Evolutionary conservation across 2,888 invertebrate species (phyloP).

Genomic region (Pristionchus arcanus): DNA sequence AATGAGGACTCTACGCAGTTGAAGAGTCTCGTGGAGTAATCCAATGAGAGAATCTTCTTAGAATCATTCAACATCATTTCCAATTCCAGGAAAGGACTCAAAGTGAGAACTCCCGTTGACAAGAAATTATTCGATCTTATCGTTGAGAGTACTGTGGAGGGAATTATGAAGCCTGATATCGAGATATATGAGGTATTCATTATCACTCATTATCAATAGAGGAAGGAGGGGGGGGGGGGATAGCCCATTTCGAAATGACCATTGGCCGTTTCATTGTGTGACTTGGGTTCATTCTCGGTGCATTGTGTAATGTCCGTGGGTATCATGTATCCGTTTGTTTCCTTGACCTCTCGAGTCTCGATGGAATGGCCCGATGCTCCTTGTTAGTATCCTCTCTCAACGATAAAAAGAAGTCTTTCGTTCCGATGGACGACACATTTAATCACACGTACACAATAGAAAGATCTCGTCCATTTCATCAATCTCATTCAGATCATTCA

Average conservation of each 20-base stretch:
- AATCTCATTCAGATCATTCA: slow-evolving; percentile 41
- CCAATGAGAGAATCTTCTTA: not conserved
- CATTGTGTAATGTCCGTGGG: not conserved
- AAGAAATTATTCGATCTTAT: slow-evolving; percentile 42
- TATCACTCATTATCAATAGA: not conserved
- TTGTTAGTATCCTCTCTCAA: slow-evolving; percentile 8
- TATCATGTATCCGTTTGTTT: not conserved
- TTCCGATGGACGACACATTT: not conserved
- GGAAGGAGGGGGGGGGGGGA: not conserved
- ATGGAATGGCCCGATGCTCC: slow-evolving; percentile 8
- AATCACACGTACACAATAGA: not conserved
- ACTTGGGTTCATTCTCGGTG: not conserved
- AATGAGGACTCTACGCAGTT: not conserved
- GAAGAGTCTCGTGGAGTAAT: not conserved
- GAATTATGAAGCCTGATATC: slow-evolving; percentile 50
- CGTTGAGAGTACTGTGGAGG: slow-evolving; percentile 52
- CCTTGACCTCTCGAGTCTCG: not conserved
- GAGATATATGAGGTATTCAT: slow-evolving; percentile 38
- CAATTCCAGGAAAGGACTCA: not conserved
- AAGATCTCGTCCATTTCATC: not conserved
- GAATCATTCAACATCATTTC: not conserved
- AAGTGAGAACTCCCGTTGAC: slow-evolving; percentile 38
- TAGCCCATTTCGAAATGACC: not conserved
- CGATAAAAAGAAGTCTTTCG: not conserved
- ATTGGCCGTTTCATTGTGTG: not conserved